Percentiles rank a stretch among this genome's conserved stretches.
Evolutionary conservation across 2,113 vertebrate genomes (phyloP).

Genomic region (Hipposideros armiger): DNA sequence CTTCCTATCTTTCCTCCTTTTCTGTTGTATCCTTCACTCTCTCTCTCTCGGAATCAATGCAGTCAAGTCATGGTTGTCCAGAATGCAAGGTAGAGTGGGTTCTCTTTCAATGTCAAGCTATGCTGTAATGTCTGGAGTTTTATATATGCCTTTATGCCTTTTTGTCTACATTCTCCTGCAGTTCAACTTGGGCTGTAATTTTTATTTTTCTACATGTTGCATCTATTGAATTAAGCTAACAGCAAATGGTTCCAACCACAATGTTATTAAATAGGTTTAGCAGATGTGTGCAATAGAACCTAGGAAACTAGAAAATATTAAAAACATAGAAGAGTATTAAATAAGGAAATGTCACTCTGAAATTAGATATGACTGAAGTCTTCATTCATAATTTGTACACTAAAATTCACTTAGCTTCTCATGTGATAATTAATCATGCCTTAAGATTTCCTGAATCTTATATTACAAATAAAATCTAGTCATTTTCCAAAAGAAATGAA

Average conservation of each 20-base stretch:
- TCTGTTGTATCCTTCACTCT: conserved; percentile 86
- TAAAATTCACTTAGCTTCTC: conserved; percentile 6
- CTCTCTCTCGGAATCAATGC: conserved; percentile 90
- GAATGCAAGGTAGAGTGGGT: conserved; percentile 95
- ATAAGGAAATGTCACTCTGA: neutral
- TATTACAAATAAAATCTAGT: neutral
- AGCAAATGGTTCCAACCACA: conserved; percentile 15
- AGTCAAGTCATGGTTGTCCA: conserved; percentile 99
- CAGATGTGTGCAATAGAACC: neutral
- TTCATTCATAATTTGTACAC: neutral
- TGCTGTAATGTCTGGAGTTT: neutral
- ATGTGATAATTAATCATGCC: neutral
- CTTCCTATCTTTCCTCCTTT: conserved; percentile 89
- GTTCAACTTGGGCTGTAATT: neutral
- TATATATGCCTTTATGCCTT: neutral
- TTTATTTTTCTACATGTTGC: neutral
- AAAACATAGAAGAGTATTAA: neutral
- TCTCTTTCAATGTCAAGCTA: conserved; percentile 71
- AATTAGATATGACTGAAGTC: neutral
- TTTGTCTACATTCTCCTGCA: neutral
- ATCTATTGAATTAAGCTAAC: neutral
- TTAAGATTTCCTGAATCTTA: neutral
- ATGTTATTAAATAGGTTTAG: neutral
- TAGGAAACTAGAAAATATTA: conserved; percentile 3
- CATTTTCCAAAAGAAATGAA: neutral